Conservation (phyloP, 2,113 vertebrate species). For the Tragelaphus buxtoni region DNA sequence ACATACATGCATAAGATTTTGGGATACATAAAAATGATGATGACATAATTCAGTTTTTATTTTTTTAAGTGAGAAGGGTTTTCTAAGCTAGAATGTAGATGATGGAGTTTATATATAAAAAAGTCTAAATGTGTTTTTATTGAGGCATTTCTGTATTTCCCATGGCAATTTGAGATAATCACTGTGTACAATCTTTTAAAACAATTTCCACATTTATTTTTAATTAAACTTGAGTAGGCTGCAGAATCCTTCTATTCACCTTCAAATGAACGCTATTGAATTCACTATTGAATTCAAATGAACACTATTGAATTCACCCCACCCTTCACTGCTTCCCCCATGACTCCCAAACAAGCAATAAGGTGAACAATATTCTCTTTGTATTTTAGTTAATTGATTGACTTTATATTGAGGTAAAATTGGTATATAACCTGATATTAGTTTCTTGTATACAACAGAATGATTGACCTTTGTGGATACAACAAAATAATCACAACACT, state of each 20-base stretch:
- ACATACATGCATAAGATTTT: not conserved
- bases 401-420: not conserved
- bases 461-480: not conserved
- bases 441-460: not conserved
- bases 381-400: not conserved
- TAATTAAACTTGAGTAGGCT: constrained; percentile 55
- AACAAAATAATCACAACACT: not conserved
- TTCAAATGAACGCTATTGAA: constrained; percentile 26
- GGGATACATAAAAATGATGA: constrained; percentile 20
- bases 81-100: constrained; percentile 68
- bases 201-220: constrained; percentile 64
- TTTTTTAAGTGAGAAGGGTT: constrained; percentile 33
- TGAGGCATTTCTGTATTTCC: constrained; percentile 60
- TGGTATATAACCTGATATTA: not conserved
- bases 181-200: constrained; percentile 64
- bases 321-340: not conserved
- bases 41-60: constrained; percentile 16
- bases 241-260: constrained; percentile 22
- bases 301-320: not conserved
- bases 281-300: constrained; percentile 16
- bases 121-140: constrained; percentile 72
- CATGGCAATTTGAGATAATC: constrained; percentile 61
- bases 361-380: not conserved
- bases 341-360: not conserved
- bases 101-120: constrained; percentile 57